phyloP scores from a whole-genome alignment of 2,797 vertebrate genomes.

The Mallotus villosus region DNA sequence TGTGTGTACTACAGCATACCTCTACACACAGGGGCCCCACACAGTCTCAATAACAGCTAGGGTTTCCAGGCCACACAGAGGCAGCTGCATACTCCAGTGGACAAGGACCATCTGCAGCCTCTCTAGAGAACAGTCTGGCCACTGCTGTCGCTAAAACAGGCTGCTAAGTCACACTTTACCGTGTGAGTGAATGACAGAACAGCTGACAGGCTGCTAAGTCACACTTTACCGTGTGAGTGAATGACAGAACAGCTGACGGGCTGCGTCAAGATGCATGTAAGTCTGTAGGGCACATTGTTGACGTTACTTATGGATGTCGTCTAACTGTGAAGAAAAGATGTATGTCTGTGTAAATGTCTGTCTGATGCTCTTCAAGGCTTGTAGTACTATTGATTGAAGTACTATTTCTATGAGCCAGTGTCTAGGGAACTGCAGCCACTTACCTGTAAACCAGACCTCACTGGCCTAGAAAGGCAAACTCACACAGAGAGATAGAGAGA shows the following conservation, averaged over 20 bases:
- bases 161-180: not conserved
- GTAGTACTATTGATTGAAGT: not conserved
- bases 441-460: constrained; percentile 1
- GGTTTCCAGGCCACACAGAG: constrained; percentile 42
- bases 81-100: constrained; percentile 42
- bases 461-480: constrained; percentile 23
- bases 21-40: not conserved
- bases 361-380: not conserved
- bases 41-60: constrained; percentile 6
- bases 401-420: not conserved
- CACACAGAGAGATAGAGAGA: not conserved
- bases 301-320: constrained; percentile 20
- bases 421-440: not conserved
- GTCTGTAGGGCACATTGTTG: not conserved
- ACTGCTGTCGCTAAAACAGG: not conserved
- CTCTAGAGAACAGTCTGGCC: too few species aligned
- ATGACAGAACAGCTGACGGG: not conserved
- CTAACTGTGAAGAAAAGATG: not conserved
- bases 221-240: not conserved
- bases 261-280: not conserved
- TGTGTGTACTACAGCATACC: constrained; percentile 12
- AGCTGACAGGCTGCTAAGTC: not conserved
- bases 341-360: too few species aligned
- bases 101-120: constrained; percentile 18
- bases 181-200: not conserved